Conservation (phyloP, 2,113 vertebrate genomes). For the Carassius carassius region DNA sequence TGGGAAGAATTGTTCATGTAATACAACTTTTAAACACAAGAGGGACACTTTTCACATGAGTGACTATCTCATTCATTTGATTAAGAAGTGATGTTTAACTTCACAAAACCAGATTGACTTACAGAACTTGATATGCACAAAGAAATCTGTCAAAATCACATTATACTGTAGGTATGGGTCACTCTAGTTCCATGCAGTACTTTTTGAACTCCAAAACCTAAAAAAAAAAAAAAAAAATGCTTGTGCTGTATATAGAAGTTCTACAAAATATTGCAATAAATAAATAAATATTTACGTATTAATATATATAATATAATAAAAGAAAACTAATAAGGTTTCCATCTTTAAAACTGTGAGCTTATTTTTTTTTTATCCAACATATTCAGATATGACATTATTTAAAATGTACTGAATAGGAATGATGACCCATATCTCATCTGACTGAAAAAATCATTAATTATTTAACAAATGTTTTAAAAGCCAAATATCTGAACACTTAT, state of each 20-base stretch:
- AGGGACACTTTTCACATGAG: conserved; percentile 43
- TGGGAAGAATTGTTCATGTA: conserved; percentile 20
- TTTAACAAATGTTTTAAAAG: too few species aligned
- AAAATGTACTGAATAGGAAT: too few species aligned
- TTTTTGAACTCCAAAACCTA: not conserved
- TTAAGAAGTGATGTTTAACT: not conserved
- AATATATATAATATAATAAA: too few species aligned
- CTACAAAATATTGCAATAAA: not conserved
- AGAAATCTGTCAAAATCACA: not conserved
- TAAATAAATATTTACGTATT: too few species aligned
- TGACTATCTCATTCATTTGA: conserved; percentile 8
- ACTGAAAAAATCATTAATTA: too few species aligned
- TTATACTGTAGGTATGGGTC: not conserved
- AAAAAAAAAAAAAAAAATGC: not conserved
- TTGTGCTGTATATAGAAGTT: not conserved
- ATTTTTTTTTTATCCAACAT: not conserved
- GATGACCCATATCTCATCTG: too few species aligned
- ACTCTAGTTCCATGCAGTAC: not conserved
- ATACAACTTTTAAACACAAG: conserved; percentile 50
- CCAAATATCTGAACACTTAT: not conserved
- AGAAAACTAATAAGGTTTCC: too few species aligned
- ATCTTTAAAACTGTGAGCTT: not conserved
- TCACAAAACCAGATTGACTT: not conserved
- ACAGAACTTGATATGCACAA: not conserved
- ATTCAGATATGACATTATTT: not conserved